Percentiles rank a stretch among this genome's conserved stretches.
These are phyloP conservation scores for Drosophila pegasa DNA, from an alignment of 2,888 invertebrate species.

Conservation along the genomic window DNA sequence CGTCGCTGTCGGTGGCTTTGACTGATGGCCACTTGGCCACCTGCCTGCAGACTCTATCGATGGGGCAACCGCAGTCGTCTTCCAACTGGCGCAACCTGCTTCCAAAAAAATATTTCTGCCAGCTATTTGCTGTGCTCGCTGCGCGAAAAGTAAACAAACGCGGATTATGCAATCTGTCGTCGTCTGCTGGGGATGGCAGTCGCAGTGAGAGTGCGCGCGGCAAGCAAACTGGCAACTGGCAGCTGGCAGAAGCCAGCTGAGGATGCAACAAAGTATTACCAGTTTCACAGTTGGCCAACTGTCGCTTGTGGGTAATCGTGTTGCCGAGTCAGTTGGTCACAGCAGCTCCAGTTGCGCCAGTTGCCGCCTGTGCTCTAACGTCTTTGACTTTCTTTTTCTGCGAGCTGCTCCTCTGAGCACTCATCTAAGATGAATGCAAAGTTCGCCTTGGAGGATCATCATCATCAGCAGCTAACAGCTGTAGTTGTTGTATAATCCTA, in stretches of 20 bases:
- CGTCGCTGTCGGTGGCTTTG: constrained; percentile 34
- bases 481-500: constrained; percentile 63
- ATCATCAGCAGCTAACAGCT: constrained; percentile 20
- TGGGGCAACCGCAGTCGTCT: constrained; percentile 30
- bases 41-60: constrained; percentile 8
- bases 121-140: constrained; percentile 54
- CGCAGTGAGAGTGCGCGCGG: constrained; percentile 63
- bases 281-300: constrained; percentile 61
- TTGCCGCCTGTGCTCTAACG: constrained; percentile 22
- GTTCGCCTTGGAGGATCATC: constrained; percentile 38
- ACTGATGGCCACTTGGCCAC: constrained; percentile 56
- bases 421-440: constrained; percentile 26
- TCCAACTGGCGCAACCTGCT: constrained; percentile 46
- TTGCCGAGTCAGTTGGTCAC: constrained; percentile 62
- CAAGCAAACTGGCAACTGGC: constrained; percentile 42
- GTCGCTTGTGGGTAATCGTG: constrained; percentile 60
- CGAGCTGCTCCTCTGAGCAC: not conserved
- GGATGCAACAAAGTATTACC: constrained; percentile 63
- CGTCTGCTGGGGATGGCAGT: constrained; percentile 39
- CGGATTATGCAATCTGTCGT: constrained; percentile 61
- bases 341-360: constrained; percentile 12
- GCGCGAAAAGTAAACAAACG: constrained; percentile 56
- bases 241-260: constrained; percentile 58
- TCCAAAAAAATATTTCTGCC: constrained; percentile 20
- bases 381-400: constrained; percentile 60